A percentile compares a stretch with the other conserved stretches of the same genome.
Evolutionary conservation across 2,797 vertebrate species (phyloP).

Genomic region (Helostoma temminkii): DNA sequence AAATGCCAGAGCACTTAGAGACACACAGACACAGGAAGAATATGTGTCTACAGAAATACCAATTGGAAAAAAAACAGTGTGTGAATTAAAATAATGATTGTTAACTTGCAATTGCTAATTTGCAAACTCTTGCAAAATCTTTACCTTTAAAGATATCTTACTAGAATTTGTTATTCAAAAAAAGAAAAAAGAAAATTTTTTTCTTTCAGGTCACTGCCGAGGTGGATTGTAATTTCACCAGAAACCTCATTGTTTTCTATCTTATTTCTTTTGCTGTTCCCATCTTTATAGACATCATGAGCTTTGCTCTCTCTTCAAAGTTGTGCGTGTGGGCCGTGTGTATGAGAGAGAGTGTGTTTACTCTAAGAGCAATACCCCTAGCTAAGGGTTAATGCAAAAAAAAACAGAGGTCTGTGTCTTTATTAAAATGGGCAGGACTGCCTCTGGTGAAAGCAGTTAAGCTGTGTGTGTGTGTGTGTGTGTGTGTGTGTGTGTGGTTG

Average conservation of each 20-base stretch:
- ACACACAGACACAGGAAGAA: too few relatives aligned
- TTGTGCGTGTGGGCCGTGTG: slow-evolving; percentile 9
- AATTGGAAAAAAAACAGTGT: slow-evolving; percentile 1
- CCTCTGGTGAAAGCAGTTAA: slow-evolving; percentile 27
- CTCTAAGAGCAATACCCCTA: slow-evolving; percentile 36
- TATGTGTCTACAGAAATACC: slow-evolving; percentile 2
- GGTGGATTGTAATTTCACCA: slow-evolving; percentile 25
- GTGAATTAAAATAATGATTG: slow-evolving; percentile 5
- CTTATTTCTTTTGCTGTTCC: slow-evolving; percentile 6
- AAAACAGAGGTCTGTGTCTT: slow-evolving; percentile 50
- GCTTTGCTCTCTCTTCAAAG: slow-evolving; percentile 19
- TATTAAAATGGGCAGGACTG: slow-evolving; percentile 52
- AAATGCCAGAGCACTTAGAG: too few relatives aligned
- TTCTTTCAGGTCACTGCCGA: background rate
- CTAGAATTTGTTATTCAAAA: slow-evolving; percentile 1
- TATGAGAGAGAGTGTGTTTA: slow-evolving; percentile 33
- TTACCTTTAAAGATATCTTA: slow-evolving; percentile 4
- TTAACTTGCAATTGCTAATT: slow-evolving; percentile 11
- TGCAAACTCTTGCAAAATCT: background rate
- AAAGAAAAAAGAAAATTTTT: background rate
- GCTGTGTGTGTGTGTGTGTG: slow-evolving; percentile 13
- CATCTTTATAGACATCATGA: slow-evolving; percentile 27
- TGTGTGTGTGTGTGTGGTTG: slow-evolving; percentile 22
- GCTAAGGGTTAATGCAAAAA: slow-evolving; percentile 55
- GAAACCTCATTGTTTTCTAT: slow-evolving; percentile 4